phyloP scores from a whole-genome alignment of 2,113 vertebrate species.

The Hemiprocne comata region DNA sequence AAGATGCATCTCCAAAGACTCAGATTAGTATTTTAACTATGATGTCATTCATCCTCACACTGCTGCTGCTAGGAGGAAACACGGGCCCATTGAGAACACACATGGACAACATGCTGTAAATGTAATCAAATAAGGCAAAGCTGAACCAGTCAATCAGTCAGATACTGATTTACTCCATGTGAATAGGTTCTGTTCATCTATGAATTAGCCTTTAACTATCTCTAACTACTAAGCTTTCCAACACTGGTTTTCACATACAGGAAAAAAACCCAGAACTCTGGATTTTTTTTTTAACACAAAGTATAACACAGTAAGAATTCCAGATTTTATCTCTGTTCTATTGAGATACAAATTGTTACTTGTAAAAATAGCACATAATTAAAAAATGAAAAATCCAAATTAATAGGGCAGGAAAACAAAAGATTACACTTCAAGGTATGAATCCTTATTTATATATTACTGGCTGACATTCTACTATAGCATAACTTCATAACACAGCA shows the following conservation, averaged over 20 bases:
- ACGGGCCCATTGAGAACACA: background rate
- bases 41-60: background rate
- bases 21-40: background rate
- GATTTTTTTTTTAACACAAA: background rate
- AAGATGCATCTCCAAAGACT: background rate
- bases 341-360: constrained; percentile 39
- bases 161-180: background rate
- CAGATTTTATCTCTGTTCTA: constrained; percentile 24
- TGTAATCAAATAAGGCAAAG: background rate
- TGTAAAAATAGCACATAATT: constrained; percentile 38
- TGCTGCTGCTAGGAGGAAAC: background rate
- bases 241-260: background rate
- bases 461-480: background rate
- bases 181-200: background rate
- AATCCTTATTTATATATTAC: background rate
- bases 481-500: background rate
- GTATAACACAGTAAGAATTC: background rate
- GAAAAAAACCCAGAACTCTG: background rate
- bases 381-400: constrained; percentile 48
- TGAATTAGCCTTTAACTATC: background rate
- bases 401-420: constrained; percentile 18
- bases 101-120: background rate
- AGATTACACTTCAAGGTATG: constrained; percentile 44
- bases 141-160: background rate
- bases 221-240: background rate